Evolutionary conservation across 1,140 invertebrate genomes (phyloP).

Genomic region (Propsilocerus akamusi): DNA sequence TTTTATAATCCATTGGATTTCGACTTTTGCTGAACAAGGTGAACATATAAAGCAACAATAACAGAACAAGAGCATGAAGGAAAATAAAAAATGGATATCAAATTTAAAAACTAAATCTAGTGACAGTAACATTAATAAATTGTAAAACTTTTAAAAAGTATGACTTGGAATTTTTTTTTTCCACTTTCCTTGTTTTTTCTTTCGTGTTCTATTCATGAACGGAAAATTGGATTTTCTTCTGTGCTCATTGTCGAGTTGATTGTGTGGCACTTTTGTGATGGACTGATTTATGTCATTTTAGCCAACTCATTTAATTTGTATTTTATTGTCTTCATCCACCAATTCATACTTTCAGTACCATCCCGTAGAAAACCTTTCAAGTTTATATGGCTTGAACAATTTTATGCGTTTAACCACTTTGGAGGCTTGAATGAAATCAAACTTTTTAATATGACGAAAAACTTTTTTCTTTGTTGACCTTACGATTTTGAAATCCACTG

Average conservation of each 20-base stretch:
- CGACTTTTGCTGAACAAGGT: no score
- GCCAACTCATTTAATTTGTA: conserved; percentile 1
- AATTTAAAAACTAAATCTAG: not conserved
- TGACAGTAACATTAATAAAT: conserved; percentile 1
- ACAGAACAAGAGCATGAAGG: not conserved
- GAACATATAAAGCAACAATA: not conserved
- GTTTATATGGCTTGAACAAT: no score
- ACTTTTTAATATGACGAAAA: no score
- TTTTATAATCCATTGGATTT: no score
- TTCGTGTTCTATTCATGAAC: not conserved
- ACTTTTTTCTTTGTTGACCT: no score
- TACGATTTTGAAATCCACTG: no score
- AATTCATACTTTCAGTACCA: no score
- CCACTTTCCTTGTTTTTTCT: not conserved
- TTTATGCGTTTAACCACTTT: no score
- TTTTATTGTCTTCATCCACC: conserved; percentile 3
- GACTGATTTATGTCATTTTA: conserved; percentile 1
- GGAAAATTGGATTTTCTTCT: not conserved
- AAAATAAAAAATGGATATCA: not conserved
- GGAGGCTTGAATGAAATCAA: no score
- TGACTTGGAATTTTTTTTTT: conserved; percentile 1
- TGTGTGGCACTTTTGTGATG: not conserved
- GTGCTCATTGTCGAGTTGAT: not conserved
- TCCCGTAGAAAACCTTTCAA: no score
- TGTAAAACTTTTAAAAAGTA: conserved; percentile 4